Evolutionary conservation across 1,140 invertebrate species (phyloP).

Genomic region (Euglossa dilemma): DNA sequence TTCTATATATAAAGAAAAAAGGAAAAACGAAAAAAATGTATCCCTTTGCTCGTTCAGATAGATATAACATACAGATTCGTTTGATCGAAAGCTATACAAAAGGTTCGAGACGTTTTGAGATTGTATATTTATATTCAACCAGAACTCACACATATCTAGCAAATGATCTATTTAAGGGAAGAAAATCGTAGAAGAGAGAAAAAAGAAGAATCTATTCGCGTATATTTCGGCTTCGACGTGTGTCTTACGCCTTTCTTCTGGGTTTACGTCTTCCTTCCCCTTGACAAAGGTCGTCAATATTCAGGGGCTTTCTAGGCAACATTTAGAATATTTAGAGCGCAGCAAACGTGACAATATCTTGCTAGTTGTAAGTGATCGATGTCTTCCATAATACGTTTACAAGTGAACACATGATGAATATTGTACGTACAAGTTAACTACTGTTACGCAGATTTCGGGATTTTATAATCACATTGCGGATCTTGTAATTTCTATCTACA

Average conservation of each 20-base stretch:
- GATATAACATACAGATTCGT: slow-evolving; percentile 15
- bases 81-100: slow-evolving; percentile 21
- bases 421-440: slow-evolving; percentile 60
- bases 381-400: slow-evolving; percentile 51
- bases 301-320: slow-evolving; percentile 39
- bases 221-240: slow-evolving; percentile 19
- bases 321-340: slow-evolving; percentile 44
- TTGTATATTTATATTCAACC: slow-evolving; percentile 61
- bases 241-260: not conserved
- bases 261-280: slow-evolving; percentile 15
- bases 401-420: slow-evolving; percentile 40
- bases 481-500: slow-evolving; percentile 57
- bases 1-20: not conserved
- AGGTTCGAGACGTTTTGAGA: slow-evolving; percentile 43
- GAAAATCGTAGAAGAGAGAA: slow-evolving; percentile 2
- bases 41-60: not conserved
- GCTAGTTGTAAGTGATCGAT: slow-evolving; percentile 45
- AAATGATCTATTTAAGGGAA: slow-evolving; percentile 35
- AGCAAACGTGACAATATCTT: slow-evolving; percentile 55
- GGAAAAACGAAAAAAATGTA: not conserved
- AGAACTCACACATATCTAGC: slow-evolving; percentile 60
- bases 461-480: slow-evolving; percentile 68
- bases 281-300: slow-evolving; percentile 20
- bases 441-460: slow-evolving; percentile 70
- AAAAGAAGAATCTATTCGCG: slow-evolving; percentile 7